Evolutionary conservation across 2,888 invertebrate species (phyloP), one percentile per base, ranked within the genome.

Genomic region (Ectobius pallidus): DNA sequence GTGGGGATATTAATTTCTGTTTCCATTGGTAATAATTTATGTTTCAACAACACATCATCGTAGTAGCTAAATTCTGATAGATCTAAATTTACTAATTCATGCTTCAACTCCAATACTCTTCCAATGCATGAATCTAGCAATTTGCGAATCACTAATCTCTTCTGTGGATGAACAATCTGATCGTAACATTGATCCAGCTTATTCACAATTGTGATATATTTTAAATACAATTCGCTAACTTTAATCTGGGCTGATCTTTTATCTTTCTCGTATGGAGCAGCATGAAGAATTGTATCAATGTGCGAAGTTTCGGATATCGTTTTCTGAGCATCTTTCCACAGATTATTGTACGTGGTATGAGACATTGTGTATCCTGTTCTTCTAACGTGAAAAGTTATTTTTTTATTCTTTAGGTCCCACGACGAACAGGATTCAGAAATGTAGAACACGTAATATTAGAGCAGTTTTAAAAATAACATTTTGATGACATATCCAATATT

Each of bases 131-230:
- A 88, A 79, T 95, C 94, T 2, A 96, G 81, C 1, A 93, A 80
- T 76, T 90, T 87, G 75, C 88, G 87, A 0, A 97, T 87, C n/a
- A 97, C 85, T 65, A 91, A 81, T 34, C 96, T 86, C 81, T 97
- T 97, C 81, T 98, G 97, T 0, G 97, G 97, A 81, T 97, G 97
- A 46, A 96, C 86, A 78, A 96, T 87, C 84, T 96, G 96, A 79
- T 97, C 97, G 78, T 96, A 94, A 74, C 94, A 92, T 71, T 89
- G 85, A 78, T 94, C 92, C 39, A 97, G 81, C 78, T 88, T 89
- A 76, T 92, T 90, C 25, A 92, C 87, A 0, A 93, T 86, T 27
- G 91, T 84, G 4, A 95, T 92, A 80, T 97, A 97, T 78, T 92
- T 90, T 2, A 95, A 85, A 81, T 95, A 94, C 68, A 97, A 84